phyloP scores from a whole-genome alignment of 2,888 invertebrate species.

The Rhorus exstirpatorius region DNA sequence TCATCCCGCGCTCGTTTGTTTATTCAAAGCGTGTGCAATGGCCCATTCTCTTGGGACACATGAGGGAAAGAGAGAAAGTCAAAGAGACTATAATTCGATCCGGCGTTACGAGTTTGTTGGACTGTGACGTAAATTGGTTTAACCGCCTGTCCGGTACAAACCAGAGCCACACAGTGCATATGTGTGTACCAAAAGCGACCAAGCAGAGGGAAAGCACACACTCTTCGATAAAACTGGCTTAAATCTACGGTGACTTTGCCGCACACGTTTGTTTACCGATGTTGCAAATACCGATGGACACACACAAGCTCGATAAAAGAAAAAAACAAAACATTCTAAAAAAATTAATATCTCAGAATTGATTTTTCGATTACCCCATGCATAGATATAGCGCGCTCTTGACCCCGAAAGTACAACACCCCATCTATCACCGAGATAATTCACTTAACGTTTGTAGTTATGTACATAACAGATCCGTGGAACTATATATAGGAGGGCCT shows the following conservation, averaged over 20 bases:
- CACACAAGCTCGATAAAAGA: background rate
- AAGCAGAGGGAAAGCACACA: constrained; percentile 4
- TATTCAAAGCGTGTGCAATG: background rate
- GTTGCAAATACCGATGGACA: background rate
- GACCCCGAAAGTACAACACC: background rate
- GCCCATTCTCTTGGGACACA: background rate
- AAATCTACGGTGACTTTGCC: background rate
- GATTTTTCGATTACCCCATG: background rate
- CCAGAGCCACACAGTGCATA: background rate
- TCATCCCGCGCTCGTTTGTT: background rate
- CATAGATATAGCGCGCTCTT: background rate
- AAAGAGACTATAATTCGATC: constrained; percentile 29
- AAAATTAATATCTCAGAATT: background rate
- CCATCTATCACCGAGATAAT: constrained; percentile 26
- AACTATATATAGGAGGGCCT: too few species aligned
- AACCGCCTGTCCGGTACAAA: constrained; percentile 33
- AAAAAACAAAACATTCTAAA: background rate
- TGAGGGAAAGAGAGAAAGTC: constrained; percentile 17
- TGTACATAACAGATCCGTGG: too few species aligned
- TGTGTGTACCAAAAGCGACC: background rate
- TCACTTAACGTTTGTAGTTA: constrained; percentile 43
- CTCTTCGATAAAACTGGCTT: constrained; percentile 9
- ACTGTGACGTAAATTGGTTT: constrained; percentile 61
- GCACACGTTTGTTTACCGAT: background rate
- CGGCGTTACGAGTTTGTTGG: constrained; percentile 44